These are phyloP conservation scores for Eupithecia centaureata DNA, from an alignment of 2,888 invertebrate species.

Conservation along the genomic window DNA sequence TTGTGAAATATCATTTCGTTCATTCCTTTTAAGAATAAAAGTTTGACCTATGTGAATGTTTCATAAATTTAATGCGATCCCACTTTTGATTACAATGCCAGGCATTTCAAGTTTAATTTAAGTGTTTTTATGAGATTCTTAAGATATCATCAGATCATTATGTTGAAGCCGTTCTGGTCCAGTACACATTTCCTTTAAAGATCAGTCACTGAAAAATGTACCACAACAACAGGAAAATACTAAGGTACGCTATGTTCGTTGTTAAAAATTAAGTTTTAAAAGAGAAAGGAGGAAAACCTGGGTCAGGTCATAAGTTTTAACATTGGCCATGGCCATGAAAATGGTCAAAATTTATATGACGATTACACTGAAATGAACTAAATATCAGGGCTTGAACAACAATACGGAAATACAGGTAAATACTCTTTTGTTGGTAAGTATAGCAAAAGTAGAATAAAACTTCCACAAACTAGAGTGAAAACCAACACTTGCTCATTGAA, in stretches of 20 bases:
- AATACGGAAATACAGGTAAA: neutral
- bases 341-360: neutral
- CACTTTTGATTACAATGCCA: conserved; percentile 14
- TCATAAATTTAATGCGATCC: conserved; percentile 20
- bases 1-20: conserved; percentile 15
- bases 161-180: neutral
- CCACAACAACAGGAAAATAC: neutral
- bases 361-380: neutral
- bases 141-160: neutral
- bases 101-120: neutral
- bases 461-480: conserved; percentile 1
- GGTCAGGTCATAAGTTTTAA: neutral
- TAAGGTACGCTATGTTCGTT: neutral
- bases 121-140: neutral
- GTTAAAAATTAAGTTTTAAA: neutral
- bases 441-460: neutral
- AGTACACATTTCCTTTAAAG: neutral
- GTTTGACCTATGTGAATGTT: conserved; percentile 13
- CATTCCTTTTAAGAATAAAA: conserved; percentile 22
- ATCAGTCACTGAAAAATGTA: neutral
- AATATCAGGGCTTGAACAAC: neutral
- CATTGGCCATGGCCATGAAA: neutral
- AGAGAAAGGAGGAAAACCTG: neutral
- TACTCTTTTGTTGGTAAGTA: neutral
- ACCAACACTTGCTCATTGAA: conserved; percentile 19